Evolutionary conservation across 2,888 invertebrate species (phyloP).

Genomic region (Diaprepes abbreviatus): DNA sequence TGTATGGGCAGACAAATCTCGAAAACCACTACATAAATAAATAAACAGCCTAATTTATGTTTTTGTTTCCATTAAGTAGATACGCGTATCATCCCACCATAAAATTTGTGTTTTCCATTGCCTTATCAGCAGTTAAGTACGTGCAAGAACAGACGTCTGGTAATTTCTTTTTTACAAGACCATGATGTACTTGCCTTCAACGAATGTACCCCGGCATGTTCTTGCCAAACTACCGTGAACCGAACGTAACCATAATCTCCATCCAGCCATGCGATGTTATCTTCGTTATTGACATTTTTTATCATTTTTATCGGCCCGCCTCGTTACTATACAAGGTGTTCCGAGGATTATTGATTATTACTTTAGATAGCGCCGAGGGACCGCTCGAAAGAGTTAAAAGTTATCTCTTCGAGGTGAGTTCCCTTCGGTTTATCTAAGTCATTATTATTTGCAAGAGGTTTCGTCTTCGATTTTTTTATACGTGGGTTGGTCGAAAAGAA

Average conservation of each 20-base stretch:
- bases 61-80: too few species aligned
- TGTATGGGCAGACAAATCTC: too few species aligned
- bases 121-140: too few species aligned
- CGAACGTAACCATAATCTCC: slow-evolving; percentile 11
- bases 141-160: too few species aligned
- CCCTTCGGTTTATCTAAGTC: slow-evolving; percentile 19
- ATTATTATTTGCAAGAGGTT: slow-evolving; percentile 17
- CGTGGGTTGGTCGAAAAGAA: neutral
- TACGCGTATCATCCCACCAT: too few species aligned
- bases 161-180: too few species aligned
- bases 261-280: slow-evolving; percentile 27
- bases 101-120: too few species aligned
- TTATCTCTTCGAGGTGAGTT: slow-evolving; percentile 18
- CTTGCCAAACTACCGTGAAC: slow-evolving; percentile 14
- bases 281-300: slow-evolving; percentile 47
- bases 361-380: slow-evolving; percentile 34
- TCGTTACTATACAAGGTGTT: slow-evolving; percentile 46
- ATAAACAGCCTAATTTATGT: too few species aligned
- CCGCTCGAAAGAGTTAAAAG: slow-evolving; percentile 18
- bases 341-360: slow-evolving; percentile 44
- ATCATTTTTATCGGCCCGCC: slow-evolving; percentile 35
- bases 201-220: neutral
- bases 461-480: neutral
- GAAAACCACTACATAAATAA: too few species aligned
- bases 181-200: too few species aligned